Percentiles rank a stretch among this genome's conserved stretches.
These are phyloP conservation scores for Hoplodrina blanda DNA, from an alignment of 2,888 invertebrate species.

Conservation along the genomic window DNA sequence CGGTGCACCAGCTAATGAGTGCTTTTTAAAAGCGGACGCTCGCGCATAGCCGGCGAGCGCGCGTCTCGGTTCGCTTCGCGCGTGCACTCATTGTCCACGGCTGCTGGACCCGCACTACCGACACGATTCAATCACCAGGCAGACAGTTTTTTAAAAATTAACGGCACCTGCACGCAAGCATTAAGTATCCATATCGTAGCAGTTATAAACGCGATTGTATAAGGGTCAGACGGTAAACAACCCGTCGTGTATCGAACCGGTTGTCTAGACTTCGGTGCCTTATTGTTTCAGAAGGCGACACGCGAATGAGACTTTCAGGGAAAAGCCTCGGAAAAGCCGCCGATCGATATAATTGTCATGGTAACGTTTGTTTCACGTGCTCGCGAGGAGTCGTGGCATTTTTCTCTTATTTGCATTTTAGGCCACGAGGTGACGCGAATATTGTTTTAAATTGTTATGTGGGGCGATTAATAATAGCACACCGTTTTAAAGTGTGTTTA, in stretches of 20 bases:
- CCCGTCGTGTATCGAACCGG: slow-evolving; percentile 39
- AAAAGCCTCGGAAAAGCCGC: slow-evolving; percentile 89
- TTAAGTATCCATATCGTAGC: slow-evolving; percentile 62
- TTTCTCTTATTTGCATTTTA: slow-evolving; percentile 87
- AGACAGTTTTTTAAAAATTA: slow-evolving; percentile 69
- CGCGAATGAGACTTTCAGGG: slow-evolving; percentile 86
- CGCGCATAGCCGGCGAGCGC: slow-evolving; percentile 78
- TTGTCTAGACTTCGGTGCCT: slow-evolving; percentile 80
- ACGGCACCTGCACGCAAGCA: slow-evolving; percentile 66
- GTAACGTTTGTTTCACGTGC: slow-evolving; percentile 88
- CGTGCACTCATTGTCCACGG: slow-evolving; percentile 86
- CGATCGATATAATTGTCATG: slow-evolving; percentile 88
- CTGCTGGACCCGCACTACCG: slow-evolving; percentile 75
- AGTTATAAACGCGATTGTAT: slow-evolving; percentile 62
- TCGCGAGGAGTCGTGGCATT: slow-evolving; percentile 78
- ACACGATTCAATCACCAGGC: slow-evolving; percentile 70
- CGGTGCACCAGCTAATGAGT: slow-evolving; percentile 88
- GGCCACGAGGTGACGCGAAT: slow-evolving; percentile 82
- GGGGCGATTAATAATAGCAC: slow-evolving; percentile 60
- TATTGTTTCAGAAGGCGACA: slow-evolving; percentile 86
- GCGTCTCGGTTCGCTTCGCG: slow-evolving; percentile 86
- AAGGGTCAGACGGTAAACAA: slow-evolving; percentile 54
- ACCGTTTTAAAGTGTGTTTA: slow-evolving; percentile 35
- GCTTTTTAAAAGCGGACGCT: slow-evolving; percentile 85
- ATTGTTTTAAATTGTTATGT: slow-evolving; percentile 76